phyloP scores from a whole-genome alignment of 2,888 invertebrate species.

The Ditula angustiorana region DNA sequence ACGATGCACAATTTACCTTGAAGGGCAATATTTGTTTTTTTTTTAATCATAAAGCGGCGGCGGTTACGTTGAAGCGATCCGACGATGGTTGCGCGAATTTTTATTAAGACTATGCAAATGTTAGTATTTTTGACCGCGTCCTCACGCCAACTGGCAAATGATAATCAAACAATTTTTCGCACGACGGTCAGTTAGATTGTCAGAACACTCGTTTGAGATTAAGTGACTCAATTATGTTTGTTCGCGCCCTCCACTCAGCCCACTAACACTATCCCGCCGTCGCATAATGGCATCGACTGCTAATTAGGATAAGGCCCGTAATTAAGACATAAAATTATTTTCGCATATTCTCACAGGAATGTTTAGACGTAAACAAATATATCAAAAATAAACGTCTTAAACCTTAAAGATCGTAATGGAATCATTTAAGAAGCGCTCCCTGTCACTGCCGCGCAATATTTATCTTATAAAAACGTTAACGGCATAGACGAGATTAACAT shows the following conservation, averaged over 20 bases:
- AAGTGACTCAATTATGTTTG: background rate
- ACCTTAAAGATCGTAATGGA: constrained; percentile 8
- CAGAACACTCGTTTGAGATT: background rate
- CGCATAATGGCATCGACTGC: background rate
- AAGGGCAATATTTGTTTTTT: too few species aligned
- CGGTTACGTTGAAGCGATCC: too few species aligned
- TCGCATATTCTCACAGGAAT: constrained; percentile 5
- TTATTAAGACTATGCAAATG: too few species aligned
- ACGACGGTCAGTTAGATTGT: background rate
- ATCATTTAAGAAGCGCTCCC: background rate
- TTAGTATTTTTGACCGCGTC: too few species aligned
- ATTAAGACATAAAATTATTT: background rate
- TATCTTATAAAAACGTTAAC: background rate
- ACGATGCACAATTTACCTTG: too few species aligned
- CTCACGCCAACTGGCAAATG: too few species aligned
- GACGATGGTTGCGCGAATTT: too few species aligned
- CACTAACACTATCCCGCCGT: background rate
- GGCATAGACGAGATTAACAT: background rate
- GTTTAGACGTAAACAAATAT: constrained; percentile 3
- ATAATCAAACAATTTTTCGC: background rate
- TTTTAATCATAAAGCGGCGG: too few species aligned
- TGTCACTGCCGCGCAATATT: background rate
- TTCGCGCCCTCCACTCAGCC: background rate
- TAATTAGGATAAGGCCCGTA: background rate
- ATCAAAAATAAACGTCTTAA: constrained; percentile 4